Conservation (phyloP, 2,888 invertebrate species). For the Neelides folsomi region DNA sequence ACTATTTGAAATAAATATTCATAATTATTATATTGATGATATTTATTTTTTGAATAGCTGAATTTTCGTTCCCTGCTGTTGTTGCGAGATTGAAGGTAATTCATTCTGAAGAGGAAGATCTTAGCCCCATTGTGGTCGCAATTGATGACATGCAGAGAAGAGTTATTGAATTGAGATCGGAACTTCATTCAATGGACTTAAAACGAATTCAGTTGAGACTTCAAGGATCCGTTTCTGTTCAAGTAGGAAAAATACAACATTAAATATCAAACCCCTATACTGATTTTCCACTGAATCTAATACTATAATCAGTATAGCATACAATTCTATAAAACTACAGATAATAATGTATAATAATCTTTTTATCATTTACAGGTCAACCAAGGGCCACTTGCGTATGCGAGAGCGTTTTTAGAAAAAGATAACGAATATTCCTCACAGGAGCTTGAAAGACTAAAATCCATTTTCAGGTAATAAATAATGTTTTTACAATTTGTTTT, state of each 20-base stretch:
- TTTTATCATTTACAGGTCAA: constrained; percentile 26
- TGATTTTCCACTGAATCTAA: too few species aligned
- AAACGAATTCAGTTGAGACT: constrained; percentile 32
- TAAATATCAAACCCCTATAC: too few species aligned
- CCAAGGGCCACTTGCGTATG: constrained; percentile 33
- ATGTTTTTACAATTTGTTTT: too few species aligned
- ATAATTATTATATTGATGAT: not conserved
- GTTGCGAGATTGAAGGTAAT: constrained; percentile 27
- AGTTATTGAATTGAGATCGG: constrained; percentile 27
- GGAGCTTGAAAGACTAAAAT: constrained; percentile 28
- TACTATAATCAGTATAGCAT: too few species aligned
- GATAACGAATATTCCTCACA: constrained; percentile 30
- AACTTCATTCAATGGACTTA: constrained; percentile 30
- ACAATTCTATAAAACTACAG: too few species aligned
- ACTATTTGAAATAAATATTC: too few species aligned
- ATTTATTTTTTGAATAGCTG: constrained; percentile 19
- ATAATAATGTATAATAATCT: too few species aligned
- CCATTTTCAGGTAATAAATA: constrained; percentile 31
- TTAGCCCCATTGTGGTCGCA: constrained; percentile 32
- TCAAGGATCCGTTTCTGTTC: constrained; percentile 32
- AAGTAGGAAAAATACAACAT: constrained; percentile 19
- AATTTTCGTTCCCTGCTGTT: constrained; percentile 32
- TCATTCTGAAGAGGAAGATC: constrained; percentile 28
- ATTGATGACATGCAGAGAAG: constrained; percentile 33
- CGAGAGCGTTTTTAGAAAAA: constrained; percentile 32